Conservation (phyloP, 2,113 vertebrate species). For the Phalacrocorax aristotelis region DNA sequence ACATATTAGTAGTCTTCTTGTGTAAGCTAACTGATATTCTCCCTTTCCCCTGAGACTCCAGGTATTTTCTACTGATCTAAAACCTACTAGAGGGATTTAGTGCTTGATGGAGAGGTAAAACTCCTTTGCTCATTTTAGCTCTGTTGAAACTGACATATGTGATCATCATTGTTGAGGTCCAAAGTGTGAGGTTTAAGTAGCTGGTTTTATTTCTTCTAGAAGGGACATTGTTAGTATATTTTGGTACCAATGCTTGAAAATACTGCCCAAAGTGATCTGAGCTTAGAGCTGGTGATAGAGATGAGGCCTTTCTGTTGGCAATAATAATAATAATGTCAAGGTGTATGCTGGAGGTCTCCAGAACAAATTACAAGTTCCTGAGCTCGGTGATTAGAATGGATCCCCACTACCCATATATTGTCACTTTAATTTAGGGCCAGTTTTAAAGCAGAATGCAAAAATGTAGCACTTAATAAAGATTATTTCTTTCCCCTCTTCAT, state of each 20-base stretch:
- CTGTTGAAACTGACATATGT: not conserved
- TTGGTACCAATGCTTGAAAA: not conserved
- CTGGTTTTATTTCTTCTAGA: constrained; percentile 5
- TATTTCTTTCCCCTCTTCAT: not conserved
- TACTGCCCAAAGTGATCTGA: not conserved
- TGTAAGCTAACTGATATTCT: not conserved
- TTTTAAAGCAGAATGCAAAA: not conserved
- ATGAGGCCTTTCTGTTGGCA: not conserved
- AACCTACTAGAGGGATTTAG: not conserved
- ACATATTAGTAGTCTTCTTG: not conserved
- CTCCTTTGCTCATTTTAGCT: not conserved
- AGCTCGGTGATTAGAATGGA: not conserved
- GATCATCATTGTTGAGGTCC: not conserved
- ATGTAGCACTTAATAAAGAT: not conserved
- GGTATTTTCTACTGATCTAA: not conserved
- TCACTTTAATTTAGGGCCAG: not conserved
- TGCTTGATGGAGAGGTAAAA: not conserved
- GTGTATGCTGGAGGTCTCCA: not conserved
- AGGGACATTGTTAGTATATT: not conserved
- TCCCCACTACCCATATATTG: not conserved
- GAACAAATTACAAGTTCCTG: not conserved
- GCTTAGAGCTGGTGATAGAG: not conserved
- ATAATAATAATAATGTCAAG: not conserved
- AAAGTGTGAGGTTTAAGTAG: not conserved
- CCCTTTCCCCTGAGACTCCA: not conserved